Evolutionary conservation across 2,113 vertebrate species (phyloP), one percentile per base, ranked within the genome.

Genomic region (Calidris pugnax): DNA sequence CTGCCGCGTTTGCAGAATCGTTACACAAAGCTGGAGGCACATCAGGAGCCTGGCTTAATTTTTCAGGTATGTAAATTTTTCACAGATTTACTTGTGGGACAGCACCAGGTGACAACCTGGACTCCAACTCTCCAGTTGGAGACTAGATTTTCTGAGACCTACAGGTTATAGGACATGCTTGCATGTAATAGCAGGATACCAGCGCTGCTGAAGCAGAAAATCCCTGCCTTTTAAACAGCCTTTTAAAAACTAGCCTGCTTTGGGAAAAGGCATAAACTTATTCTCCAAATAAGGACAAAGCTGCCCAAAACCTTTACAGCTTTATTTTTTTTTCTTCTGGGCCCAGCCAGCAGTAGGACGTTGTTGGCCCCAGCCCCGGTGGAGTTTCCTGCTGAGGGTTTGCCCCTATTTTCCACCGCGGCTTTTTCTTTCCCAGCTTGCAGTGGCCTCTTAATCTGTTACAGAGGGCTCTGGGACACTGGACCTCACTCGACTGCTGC

Each of bases 211-310:
- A 66, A 67, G 83, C 60, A 80, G 56, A 93, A 84, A 60, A 86
- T 64, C 84, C 33, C 45, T 88, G 57, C 19, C 43, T 11, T 6
- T 60, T 41, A 39, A 35, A 27, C 27, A 63, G 55, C 39, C 66
- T 43, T 67, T 72, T 19, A 56, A 85, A 92, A 84, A 55, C 12
- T 5, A 59, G 64, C 73, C 80, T 85, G 73, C 89, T 85, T 53
- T 77, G 56, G 60, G 60, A 66, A 69, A 60, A 90, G 62, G 32
- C 85, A 92, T 24, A 21, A 48, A 35, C n/a, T 91, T 88, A 53
- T 45, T 89, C 45, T 95, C 85, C 89, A 94, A 94, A 93, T 96
- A 96, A 96, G 84, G 89, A 72, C 55, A 95, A 92, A 88, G 56
- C 60, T 93, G 90, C 72, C 85, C 85, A 13, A 95, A 93, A 76